Conservation (phyloP, 2,888 invertebrate genomes). For the Drosophila paramelanica region DNA sequence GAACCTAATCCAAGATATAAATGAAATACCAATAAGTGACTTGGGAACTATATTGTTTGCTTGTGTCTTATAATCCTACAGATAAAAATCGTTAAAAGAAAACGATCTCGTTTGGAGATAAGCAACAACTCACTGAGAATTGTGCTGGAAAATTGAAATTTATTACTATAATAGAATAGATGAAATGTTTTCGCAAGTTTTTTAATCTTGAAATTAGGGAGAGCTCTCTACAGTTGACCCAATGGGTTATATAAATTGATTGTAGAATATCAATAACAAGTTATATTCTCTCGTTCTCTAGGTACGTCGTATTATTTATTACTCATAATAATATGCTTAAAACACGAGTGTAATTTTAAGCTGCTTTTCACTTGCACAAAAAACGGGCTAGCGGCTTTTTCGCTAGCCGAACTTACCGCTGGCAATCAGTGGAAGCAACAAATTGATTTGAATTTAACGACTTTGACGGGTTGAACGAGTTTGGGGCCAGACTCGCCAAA, state of each 20-base stretch:
- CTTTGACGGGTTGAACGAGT: constrained; percentile 33
- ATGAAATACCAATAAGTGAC: not conserved
- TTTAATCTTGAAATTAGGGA: no score
- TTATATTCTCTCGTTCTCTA: no score
- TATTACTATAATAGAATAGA: no score
- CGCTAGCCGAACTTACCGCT: constrained; percentile 9
- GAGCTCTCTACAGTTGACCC: no score
- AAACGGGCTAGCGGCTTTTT: not conserved
- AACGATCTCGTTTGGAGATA: not conserved
- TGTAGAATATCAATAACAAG: no score
- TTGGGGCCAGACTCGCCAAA: constrained; percentile 14
- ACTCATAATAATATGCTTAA: not conserved
- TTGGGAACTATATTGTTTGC: not conserved
- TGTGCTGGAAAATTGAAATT: not conserved
- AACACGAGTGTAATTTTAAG: not conserved
- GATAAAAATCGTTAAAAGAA: not conserved
- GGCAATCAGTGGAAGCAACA: constrained; percentile 33
- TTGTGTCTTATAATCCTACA: not conserved
- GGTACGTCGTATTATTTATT: not conserved
- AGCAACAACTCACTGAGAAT: not conserved
- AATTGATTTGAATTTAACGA: constrained; percentile 66
- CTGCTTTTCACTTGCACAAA: not conserved
- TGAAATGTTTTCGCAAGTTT: no score
- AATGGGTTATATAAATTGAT: no score
- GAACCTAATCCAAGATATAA: constrained; percentile 2